Percentiles rank a stretch among this genome's conserved stretches.
Conservation (phyloP, 2,797 vertebrate genomes). For the Eulemur mongoz region DNA sequence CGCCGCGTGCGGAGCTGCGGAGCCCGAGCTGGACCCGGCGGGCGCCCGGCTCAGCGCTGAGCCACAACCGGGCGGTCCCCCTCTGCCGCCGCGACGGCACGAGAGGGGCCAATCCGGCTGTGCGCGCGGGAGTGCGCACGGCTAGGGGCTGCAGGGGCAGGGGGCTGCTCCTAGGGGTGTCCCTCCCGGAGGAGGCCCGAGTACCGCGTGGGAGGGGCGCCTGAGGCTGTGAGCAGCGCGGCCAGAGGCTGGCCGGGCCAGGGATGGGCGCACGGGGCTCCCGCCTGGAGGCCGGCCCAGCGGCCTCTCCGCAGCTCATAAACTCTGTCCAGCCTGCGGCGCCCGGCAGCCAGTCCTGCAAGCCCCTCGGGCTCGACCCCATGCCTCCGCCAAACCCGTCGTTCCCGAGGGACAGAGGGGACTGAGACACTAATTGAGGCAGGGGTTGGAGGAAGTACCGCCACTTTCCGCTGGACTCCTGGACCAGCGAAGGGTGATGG, state of each 20-base stretch:
- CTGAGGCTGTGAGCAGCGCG: not conserved
- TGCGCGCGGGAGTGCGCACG: conserved; percentile 35
- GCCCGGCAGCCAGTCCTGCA: fast-evolving
- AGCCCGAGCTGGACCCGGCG: not conserved
- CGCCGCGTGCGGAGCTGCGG: not conserved
- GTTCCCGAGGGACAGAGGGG: not conserved
- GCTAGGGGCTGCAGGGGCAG: conserved; percentile 45
- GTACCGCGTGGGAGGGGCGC: not conserved
- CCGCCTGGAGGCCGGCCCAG: fast-evolving
- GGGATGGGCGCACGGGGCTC: not conserved
- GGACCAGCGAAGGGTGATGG: not conserved
- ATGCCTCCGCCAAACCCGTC: not conserved
- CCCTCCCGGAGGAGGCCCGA: not conserved
- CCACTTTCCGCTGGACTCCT: not conserved
- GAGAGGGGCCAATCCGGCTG: not conserved
- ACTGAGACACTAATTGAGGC: not conserved
- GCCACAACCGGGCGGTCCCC: fast-evolving
- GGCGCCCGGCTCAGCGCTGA: fast-evolving
- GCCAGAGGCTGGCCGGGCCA: fast-evolving
- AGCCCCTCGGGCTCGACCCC: no score
- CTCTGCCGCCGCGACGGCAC: fast-evolving
- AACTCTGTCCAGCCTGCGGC: not conserved
- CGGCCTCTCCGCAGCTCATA: not conserved
- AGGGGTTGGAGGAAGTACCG: no score
- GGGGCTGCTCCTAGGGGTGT: not conserved